These are phyloP conservation scores for Thysanoteuthis rhombus DNA, from an alignment of 2,888 invertebrate species.

Conservation along the genomic window DNA sequence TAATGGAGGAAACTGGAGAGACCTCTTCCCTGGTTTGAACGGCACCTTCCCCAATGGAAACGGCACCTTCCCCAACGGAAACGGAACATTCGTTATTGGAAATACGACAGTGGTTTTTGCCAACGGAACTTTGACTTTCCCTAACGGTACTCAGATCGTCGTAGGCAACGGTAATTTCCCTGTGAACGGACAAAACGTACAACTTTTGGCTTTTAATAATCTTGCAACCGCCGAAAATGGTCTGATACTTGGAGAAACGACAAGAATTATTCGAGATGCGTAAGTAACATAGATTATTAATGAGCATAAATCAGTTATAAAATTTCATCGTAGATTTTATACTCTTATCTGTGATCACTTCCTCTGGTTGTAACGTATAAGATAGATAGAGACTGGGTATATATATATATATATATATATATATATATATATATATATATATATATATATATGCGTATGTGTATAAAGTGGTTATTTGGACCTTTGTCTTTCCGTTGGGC, in stretches of 20 bases:
- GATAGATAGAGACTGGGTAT: too few species aligned
- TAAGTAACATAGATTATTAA: neutral
- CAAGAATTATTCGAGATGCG: neutral
- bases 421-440: too few species aligned
- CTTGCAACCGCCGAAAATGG: neutral
- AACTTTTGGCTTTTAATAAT: neutral
- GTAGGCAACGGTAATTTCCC: neutral
- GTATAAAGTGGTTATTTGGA: too few species aligned
- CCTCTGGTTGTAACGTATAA: too few species aligned
- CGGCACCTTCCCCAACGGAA: neutral
- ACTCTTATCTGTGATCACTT: too few species aligned
- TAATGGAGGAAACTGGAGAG: neutral
- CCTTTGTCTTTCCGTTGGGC: too few species aligned
- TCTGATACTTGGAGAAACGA: neutral
- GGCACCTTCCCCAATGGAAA: neutral
- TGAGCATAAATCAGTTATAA: too few species aligned
- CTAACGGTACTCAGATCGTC: neutral
- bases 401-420: too few species aligned
- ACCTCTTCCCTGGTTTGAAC: neutral
- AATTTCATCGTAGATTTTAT: too few species aligned
- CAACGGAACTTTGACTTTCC: slow-evolving; percentile 12
- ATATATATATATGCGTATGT: too few species aligned
- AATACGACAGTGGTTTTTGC: neutral
- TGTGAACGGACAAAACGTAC: neutral
- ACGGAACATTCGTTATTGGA: neutral